Evolutionary conservation across 2,888 invertebrate genomes (phyloP).

Genomic region (Geophilus truncorum): DNA sequence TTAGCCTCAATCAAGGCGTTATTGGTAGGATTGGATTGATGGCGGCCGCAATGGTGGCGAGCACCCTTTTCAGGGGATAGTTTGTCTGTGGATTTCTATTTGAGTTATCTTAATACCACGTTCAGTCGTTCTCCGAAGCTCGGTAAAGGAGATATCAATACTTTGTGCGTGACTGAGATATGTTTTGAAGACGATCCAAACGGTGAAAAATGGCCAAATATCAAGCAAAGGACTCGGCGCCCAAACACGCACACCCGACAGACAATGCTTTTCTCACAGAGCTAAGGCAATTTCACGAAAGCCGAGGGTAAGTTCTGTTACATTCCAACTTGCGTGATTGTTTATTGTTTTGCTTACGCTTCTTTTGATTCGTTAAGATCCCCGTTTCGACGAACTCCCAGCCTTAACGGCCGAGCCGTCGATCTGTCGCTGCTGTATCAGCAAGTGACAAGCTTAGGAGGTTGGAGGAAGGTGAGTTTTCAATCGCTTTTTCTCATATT

Average conservation of each 20-base stretch:
- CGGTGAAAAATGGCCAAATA: not conserved
- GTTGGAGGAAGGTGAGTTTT: slow-evolving; percentile 80
- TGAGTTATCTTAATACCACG: not conserved
- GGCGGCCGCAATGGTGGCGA: not conserved
- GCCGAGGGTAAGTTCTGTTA: slow-evolving; percentile 69
- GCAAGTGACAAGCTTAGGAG: slow-evolving; percentile 85
- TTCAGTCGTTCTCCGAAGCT: not conserved
- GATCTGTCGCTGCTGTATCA: slow-evolving; percentile 88
- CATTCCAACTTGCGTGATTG: not conserved
- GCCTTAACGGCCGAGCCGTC: slow-evolving; percentile 82
- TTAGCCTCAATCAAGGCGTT: not conserved
- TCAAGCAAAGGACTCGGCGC: not conserved
- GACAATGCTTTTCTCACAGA: slow-evolving; percentile 75
- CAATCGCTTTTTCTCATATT: not conserved
- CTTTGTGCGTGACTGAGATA: not conserved
- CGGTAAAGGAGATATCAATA: not conserved
- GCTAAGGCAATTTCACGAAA: slow-evolving; percentile 83
- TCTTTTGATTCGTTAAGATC: slow-evolving; percentile 53
- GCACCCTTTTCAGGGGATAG: not conserved
- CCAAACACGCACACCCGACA: slow-evolving; percentile 38
- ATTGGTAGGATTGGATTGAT: not conserved
- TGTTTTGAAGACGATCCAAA: slow-evolving; percentile 3
- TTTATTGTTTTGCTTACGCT: slow-evolving; percentile 22
- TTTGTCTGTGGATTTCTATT: not conserved
- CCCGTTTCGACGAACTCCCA: slow-evolving; percentile 64